These are phyloP conservation scores for Bradynema listronoti DNA, from an alignment of 1,140 invertebrate species.

Conservation along the genomic window DNA sequence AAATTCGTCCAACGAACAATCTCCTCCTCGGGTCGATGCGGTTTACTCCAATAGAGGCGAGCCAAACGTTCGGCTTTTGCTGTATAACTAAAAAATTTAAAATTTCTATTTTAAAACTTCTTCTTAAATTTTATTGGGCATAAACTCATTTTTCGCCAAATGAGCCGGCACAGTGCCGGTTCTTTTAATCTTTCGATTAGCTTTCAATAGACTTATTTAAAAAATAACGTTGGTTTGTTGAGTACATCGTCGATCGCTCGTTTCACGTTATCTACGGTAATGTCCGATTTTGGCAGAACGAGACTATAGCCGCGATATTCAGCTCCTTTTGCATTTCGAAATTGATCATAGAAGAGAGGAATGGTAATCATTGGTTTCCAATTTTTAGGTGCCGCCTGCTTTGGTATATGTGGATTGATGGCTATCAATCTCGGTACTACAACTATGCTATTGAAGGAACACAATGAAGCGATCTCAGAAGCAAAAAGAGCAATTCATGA, in stretches of 20 bases:
- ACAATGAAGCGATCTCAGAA: no score
- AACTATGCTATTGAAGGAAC: no score
- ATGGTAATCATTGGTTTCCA: conserved; percentile 40
- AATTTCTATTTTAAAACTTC: no score
- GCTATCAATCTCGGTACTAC: no score
- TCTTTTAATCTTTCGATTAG: no score
- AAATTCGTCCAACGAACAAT: conserved; percentile 41
- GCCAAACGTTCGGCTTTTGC: conserved; percentile 21
- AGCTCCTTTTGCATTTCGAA: conserved; percentile 35
- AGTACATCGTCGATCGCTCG: conserved; percentile 20
- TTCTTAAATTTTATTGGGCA: no score
- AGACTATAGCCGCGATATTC: conserved; percentile 35
- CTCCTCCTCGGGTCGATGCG: conserved; percentile 31
- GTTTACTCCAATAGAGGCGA: conserved; percentile 25
- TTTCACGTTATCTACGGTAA: conserved; percentile 15
- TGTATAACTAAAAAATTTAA: conserved; percentile 32
- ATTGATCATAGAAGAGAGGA: conserved; percentile 46
- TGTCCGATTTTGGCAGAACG: conserved; percentile 15
- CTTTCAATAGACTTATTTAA: no score
- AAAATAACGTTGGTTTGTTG: conserved; percentile 11
- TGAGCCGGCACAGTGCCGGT: no score
- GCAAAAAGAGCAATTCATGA: no score
- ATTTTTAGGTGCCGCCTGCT: no score
- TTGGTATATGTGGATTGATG: no score
- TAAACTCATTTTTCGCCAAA: no score